Evolutionary conservation across 1,140 invertebrate species (phyloP).

Genomic region (Nomia melanderi): DNA sequence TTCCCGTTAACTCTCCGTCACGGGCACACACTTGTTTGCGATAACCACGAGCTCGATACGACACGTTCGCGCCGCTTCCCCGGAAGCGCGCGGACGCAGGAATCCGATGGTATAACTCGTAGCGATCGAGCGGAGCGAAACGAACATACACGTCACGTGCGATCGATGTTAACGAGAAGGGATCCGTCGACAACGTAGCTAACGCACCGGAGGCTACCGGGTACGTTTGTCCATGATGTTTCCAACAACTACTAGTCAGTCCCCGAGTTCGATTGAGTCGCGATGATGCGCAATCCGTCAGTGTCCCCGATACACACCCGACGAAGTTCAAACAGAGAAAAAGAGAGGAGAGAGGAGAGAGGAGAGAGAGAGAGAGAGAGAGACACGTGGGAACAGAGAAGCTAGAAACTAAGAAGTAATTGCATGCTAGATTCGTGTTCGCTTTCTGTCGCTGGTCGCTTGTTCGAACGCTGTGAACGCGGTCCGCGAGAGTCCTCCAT

Average conservation of each 20-base stretch:
- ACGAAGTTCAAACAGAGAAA: too few species aligned
- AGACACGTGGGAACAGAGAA: constrained; percentile 40
- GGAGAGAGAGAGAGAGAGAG: too few species aligned
- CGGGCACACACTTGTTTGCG: too few species aligned
- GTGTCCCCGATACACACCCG: too few species aligned
- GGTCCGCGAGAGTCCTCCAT: background rate
- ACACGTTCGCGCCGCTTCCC: background rate
- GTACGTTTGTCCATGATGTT: constrained; percentile 62
- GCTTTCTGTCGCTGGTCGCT: constrained; percentile 74
- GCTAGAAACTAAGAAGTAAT: constrained; percentile 66
- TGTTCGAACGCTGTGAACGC: constrained; percentile 32
- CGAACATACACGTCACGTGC: background rate
- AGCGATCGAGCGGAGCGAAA: too few species aligned
- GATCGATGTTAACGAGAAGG: constrained; percentile 36
- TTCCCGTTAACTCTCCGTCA: too few species aligned
- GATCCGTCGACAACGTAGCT: constrained; percentile 30
- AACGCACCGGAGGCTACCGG: constrained; percentile 52
- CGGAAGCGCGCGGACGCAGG: background rate
- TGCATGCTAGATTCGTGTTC: constrained; percentile 75
- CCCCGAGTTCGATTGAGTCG: constrained; percentile 68
- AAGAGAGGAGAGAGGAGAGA: too few species aligned
- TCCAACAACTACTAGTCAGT: constrained; percentile 81
- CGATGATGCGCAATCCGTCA: constrained; percentile 25
- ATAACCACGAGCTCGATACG: too few species aligned
- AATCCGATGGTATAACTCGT: too few species aligned